These are phyloP conservation scores for Sitophilus oryzae DNA, from an alignment of 1,140 invertebrate species.

Conservation along the genomic window DNA sequence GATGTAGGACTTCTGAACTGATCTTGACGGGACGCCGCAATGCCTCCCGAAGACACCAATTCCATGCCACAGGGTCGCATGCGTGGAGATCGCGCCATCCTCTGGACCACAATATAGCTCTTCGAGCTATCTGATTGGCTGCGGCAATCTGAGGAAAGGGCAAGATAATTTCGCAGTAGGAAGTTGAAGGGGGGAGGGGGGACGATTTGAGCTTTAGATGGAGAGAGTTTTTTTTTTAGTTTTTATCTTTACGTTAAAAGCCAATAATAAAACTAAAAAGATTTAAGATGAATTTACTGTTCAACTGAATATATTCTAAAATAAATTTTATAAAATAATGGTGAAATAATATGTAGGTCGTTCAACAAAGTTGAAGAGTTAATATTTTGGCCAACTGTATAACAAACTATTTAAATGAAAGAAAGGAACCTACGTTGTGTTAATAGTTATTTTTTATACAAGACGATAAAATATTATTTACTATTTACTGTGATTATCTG, in stretches of 20 bases:
- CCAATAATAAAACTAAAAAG: no score
- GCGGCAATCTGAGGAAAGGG: neutral
- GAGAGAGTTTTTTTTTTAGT: neutral
- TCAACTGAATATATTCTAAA: neutral
- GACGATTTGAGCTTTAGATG: neutral
- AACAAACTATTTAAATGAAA: neutral
- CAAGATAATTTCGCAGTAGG: no score
- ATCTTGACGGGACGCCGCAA: neutral
- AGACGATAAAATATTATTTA: no score
- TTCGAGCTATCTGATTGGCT: conserved; percentile 15
- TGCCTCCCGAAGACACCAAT: conserved; percentile 6
- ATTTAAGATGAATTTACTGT: neutral
- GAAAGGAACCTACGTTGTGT: neutral
- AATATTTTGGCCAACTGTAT: neutral
- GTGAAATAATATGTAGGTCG: neutral
- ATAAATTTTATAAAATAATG: neutral
- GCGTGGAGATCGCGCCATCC: conserved; percentile 2
- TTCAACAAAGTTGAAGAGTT: neutral
- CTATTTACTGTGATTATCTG: no score
- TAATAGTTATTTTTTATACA: no score
- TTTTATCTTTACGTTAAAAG: no score
- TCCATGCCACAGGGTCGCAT: conserved; percentile 11
- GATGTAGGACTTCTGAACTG: conserved; percentile 13
- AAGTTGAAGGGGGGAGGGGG: no score
- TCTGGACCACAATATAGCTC: neutral